Evolutionary conservation across 2,113 vertebrate genomes (phyloP).

Genomic region (Nycticebus coucang): DNA sequence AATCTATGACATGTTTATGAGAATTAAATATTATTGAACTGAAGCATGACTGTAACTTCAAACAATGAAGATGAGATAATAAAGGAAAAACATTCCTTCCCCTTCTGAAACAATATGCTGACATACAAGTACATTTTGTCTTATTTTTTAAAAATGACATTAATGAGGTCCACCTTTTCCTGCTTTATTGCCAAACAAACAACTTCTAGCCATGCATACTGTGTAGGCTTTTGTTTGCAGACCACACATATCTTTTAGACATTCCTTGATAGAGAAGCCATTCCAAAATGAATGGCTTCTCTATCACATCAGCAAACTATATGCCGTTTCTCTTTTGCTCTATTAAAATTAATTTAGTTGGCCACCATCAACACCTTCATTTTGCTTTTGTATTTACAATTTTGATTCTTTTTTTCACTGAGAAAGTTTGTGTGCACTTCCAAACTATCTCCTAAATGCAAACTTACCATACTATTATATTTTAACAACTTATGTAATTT

Average conservation of each 20-base stretch:
- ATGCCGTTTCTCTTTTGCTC: not conserved
- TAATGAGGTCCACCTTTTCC: not conserved
- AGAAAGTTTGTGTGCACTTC: not conserved
- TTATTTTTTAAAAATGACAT: not conserved
- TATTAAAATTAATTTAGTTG: not conserved
- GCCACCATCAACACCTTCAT: not conserved
- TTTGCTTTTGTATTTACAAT: not conserved
- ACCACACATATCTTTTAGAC: not conserved
- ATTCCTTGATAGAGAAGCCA: rapidly evolving
- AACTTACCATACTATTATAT: not conserved
- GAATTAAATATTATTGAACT: not conserved
- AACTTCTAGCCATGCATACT: rapidly evolving
- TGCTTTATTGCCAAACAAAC: not conserved
- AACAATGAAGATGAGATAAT: not conserved
- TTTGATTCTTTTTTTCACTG: not conserved
- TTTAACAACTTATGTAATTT: not conserved
- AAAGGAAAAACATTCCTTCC: not conserved
- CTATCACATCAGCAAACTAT: not conserved
- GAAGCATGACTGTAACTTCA: not conserved
- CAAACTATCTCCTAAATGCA: not conserved
- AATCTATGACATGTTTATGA: not conserved
- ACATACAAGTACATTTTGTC: not conserved
- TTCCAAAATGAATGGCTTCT: not conserved
- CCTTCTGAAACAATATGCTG: not conserved
- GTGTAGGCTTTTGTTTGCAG: not conserved